phyloP scores from a whole-genome alignment of 2,113 vertebrate species.

The Phyllopteryx taeniolatus region DNA sequence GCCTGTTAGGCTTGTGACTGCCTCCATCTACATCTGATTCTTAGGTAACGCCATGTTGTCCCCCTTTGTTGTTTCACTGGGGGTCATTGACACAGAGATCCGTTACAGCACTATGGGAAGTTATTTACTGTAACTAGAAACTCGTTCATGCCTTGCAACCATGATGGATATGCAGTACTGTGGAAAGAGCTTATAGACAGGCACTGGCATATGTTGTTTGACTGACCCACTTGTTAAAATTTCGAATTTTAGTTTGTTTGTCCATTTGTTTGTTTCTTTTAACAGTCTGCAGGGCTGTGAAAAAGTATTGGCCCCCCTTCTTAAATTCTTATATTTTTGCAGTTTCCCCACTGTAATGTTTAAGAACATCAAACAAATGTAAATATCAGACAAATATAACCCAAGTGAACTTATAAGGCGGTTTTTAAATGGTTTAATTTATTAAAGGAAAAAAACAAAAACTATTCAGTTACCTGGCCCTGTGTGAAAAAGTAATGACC shows the following conservation, averaged over 20 bases:
- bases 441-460: no score
- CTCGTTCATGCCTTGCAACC: background rate
- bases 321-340: no score
- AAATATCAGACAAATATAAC: no score
- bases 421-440: no score
- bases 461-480: no score
- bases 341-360: no score
- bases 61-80: background rate
- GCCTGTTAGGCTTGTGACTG: constrained; percentile 23
- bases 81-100: constrained; percentile 28
- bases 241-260: background rate
- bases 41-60: constrained; percentile 5
- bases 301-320: no score
- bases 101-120: no score
- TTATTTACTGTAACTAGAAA: background rate
- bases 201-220: background rate
- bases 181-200: background rate
- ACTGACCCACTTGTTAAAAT: background rate
- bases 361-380: no score
- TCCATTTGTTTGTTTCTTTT: background rate
- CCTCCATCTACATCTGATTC: background rate
- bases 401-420: no score
- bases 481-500: no score
- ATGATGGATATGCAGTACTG: background rate
- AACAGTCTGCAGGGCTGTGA: background rate